Percentiles rank a stretch among this genome's conserved stretches.
These are phyloP conservation scores for Neodon shergylaensis DNA, from an alignment of 2,113 vertebrate genomes.

Conservation along the genomic window DNA sequence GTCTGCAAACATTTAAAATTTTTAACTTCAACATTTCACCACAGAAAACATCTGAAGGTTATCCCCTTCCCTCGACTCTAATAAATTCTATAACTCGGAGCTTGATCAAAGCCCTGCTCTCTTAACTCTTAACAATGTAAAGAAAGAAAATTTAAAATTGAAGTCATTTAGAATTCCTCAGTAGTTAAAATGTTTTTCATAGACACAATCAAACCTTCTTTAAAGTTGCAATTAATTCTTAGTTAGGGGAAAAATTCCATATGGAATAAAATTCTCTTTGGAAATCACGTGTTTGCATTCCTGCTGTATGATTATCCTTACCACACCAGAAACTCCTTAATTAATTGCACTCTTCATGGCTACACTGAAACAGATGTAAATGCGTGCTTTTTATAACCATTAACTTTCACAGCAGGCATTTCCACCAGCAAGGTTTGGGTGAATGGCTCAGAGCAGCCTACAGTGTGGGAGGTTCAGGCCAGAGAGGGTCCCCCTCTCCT, in stretches of 20 bases:
- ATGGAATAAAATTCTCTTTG: slow-evolving; percentile 88
- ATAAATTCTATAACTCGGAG: slow-evolving; percentile 87
- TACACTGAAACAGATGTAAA: slow-evolving; percentile 88
- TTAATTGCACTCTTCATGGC: slow-evolving; percentile 87
- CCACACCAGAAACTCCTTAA: slow-evolving; percentile 90
- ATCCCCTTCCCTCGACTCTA: slow-evolving; percentile 87
- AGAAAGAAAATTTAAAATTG: slow-evolving; percentile 87
- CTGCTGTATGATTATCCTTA: slow-evolving; percentile 89
- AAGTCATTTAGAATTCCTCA: slow-evolving; percentile 87
- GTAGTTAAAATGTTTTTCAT: slow-evolving; percentile 86
- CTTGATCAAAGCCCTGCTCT: slow-evolving; percentile 87
- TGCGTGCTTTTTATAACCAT: slow-evolving; percentile 82
- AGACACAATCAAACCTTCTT: slow-evolving; percentile 84
- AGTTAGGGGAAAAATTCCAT: slow-evolving; percentile 84
- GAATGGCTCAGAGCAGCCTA: background rate
- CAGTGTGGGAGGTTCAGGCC: background rate
- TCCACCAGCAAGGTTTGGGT: background rate
- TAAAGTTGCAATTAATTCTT: slow-evolving; percentile 88
- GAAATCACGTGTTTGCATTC: slow-evolving; percentile 90
- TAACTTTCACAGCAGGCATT: slow-evolving; percentile 80
- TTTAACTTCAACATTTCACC: slow-evolving; percentile 88
- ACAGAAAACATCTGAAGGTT: slow-evolving; percentile 92
- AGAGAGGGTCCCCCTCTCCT: background rate
- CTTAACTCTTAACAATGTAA: slow-evolving; percentile 84
- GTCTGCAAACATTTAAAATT: slow-evolving; percentile 91